Percentiles rank a stretch among this genome's conserved stretches.
These are phyloP conservation scores for Tipula confusa DNA, from an alignment of 2,888 invertebrate species.

Conservation along the genomic window DNA sequence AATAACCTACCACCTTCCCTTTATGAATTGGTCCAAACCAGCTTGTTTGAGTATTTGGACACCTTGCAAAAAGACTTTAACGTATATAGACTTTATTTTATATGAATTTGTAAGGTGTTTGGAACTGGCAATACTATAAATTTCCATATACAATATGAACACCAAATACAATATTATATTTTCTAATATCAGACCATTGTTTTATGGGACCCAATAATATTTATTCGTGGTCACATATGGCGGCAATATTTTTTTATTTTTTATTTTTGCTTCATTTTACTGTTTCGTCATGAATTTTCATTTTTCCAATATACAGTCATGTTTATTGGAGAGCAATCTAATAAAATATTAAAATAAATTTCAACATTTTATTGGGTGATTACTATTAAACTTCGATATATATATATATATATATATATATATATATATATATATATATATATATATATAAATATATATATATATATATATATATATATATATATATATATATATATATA, in stretches of 20 bases:
- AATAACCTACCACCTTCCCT: no score
- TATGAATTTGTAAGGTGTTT: background rate
- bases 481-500: background rate
- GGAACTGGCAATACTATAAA: background rate
- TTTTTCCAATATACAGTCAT: background rate
- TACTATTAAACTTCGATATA: background rate
- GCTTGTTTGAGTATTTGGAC: no score
- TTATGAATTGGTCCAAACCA: no score
- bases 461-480: background rate
- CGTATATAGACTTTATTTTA: background rate
- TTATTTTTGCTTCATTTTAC: no score
- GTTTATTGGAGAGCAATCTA: conserved; percentile 12
- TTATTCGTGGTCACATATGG: conserved; percentile 7
- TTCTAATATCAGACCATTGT: background rate
- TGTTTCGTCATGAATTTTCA: conserved; percentile 21
- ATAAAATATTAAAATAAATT: conserved; percentile 16
- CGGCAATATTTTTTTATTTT: background rate
- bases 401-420: background rate
- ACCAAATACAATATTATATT: background rate
- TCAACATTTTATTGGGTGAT: background rate
- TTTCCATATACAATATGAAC: background rate
- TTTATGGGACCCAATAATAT: background rate
- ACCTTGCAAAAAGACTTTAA: no score
- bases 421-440: background rate
- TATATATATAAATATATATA: background rate